Base-by-base conservation (phyloP, 2,113 vertebrate genomes). In the Eonycteris spelaea region DNA sequence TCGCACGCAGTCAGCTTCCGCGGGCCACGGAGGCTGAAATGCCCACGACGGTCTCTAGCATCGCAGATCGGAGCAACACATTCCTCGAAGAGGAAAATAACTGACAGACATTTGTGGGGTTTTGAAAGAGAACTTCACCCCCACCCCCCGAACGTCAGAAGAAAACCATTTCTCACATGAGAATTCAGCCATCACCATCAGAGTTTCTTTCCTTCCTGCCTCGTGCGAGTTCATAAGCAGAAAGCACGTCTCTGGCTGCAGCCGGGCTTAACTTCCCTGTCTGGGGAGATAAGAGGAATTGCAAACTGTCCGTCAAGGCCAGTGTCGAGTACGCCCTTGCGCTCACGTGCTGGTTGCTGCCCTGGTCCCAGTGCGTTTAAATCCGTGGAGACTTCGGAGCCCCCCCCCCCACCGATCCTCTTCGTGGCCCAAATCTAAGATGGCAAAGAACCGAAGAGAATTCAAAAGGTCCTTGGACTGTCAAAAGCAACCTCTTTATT, bases 221-320 rank as follows among this genome's bases (percentile, higher is more conserved):
- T 24, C 0, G 2, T 0, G 15, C 2, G 5, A 43, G 4, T 33
- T 40, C 3, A 0, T 1, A 24, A 4, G 38, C 22, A 6, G 19
- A 68, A 24, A 38, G 18, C 19, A 18, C 0, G 1, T 7, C 22
- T 5, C 22, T 0, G 0, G 33, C 40, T 1, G 0, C 48, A 22
- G 45, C 63, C 43, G 1, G 3, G 21, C 33, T 8, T 2, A 6
- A 12, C 18, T 4, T 18, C 19, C 53, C 59, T 0, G 15, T 0
- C 0, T 7, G 30, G 71, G 35, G 43, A 59, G 40, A 40, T 3
- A 4, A 7, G 43, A 26, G 6, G 21, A 24, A 3, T 4, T 0
- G 10, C 67, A 74, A 14, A 10, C 79, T 24, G 19, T 15, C 59
- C 73, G 7, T 22, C 18, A 1, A 35, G 59, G 26, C 22, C 28